A percentile compares a stretch with the other conserved stretches of the same genome.
Conservation (phyloP, 2,113 vertebrate species). For the Xyrauchen texanus region DNA sequence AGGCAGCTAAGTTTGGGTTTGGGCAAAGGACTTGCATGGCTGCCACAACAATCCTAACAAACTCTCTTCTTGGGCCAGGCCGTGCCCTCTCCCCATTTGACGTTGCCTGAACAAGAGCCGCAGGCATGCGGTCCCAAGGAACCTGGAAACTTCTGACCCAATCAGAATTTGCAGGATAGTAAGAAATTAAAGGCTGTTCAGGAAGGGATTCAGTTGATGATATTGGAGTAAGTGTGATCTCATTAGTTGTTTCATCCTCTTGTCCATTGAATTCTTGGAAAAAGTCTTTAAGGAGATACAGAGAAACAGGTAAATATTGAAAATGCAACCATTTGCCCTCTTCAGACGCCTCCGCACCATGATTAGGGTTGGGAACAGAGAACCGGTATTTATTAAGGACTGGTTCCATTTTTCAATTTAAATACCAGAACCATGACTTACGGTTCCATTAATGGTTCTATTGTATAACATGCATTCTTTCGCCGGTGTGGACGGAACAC, state of each 20-base stretch:
- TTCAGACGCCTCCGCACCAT: not conserved
- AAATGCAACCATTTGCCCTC: not conserved
- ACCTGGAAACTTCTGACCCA: constrained; percentile 37
- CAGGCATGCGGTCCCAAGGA: constrained; percentile 36
- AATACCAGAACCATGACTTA: no score
- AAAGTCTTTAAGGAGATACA: not conserved
- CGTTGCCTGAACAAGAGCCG: constrained; percentile 26
- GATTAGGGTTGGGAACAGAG: no score
- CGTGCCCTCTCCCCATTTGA: constrained; percentile 18
- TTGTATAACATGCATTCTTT: no score
- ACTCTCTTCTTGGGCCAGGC: constrained; percentile 30
- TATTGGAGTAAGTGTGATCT: not conserved
- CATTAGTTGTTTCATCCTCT: not conserved
- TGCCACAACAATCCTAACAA: constrained; percentile 39
- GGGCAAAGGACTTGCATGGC: constrained; percentile 43
- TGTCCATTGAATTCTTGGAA: not conserved
- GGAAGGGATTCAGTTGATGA: constrained; percentile 21
- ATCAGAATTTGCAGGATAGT: constrained; percentile 6
- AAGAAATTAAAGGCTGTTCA: constrained; percentile 11
- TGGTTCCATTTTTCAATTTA: no score
- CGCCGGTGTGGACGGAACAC: no score
- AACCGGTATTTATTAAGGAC: no score
- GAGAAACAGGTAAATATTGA: not conserved
- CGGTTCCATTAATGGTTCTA: no score
- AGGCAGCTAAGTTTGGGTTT: constrained; percentile 40